A percentile compares a stretch with the other conserved stretches of the same genome.
These are phyloP conservation scores for Pantherophis vulpinus DNA, from an alignment of 2,797 vertebrate genomes.

Conservation along the genomic window DNA sequence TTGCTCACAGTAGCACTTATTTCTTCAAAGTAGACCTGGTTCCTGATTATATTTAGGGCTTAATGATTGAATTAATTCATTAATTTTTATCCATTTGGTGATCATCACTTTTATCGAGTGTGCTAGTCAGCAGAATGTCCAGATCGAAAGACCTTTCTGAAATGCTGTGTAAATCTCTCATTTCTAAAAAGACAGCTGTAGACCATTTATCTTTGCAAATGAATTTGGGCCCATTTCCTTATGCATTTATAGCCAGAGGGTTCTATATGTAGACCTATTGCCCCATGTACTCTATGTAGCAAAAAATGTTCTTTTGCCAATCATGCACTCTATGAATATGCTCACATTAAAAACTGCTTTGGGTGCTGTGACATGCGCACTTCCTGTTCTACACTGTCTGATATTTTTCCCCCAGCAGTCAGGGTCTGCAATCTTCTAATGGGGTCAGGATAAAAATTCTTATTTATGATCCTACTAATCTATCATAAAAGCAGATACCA, in stretches of 20 bases:
- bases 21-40: background rate
- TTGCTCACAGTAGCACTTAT: background rate
- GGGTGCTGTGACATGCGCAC: background rate
- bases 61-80: background rate
- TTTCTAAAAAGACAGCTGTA: background rate
- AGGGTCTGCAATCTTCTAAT: background rate
- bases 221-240: background rate
- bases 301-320: background rate
- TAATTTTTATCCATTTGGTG: background rate
- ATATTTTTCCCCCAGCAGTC: background rate
- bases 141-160: background rate
- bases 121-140: background rate
- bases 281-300: background rate
- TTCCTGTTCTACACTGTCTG: background rate
- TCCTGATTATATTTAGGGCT: background rate
- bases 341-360: background rate
- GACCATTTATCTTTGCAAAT: conserved; percentile 3
- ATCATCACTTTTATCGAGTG: conserved; percentile 9
- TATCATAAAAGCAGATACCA: background rate
- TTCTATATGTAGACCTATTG: background rate
- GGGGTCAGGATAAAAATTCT: background rate
- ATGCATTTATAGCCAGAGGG: background rate
- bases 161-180: background rate
- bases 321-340: background rate
- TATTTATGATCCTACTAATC: background rate